phyloP scores from a whole-genome alignment of 2,797 vertebrate species.

The Manis pentadactyla region DNA sequence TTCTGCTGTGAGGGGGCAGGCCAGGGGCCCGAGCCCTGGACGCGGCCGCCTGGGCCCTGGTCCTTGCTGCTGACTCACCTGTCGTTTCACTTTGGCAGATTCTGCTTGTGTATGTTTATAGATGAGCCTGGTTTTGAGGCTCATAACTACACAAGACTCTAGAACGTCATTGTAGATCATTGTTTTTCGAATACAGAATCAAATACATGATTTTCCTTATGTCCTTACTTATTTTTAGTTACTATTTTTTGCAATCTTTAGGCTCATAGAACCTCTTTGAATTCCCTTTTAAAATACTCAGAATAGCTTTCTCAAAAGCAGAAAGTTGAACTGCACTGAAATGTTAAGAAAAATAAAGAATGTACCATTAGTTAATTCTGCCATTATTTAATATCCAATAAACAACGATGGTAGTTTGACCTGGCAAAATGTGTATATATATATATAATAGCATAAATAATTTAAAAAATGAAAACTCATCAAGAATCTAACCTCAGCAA shows the following conservation, averaged over 20 bases:
- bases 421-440: not conserved
- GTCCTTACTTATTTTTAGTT: too few relatives aligned
- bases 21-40: not conserved
- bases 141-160: not conserved
- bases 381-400: not conserved
- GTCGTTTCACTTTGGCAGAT: not conserved
- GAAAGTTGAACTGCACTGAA: not conserved
- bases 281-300: too few relatives aligned
- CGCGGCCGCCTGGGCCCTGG: not conserved
- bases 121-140: not conserved
- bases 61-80: not conserved
- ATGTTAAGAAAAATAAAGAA: not conserved
- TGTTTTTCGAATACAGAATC: too few relatives aligned
- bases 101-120: not conserved
- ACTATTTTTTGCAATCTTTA: too few relatives aligned
- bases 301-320: too few relatives aligned
- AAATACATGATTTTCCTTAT: too few relatives aligned
- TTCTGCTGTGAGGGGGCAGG: not conserved
- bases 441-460: constrained; percentile 4
- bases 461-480: not conserved
- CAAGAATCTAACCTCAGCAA: not conserved
- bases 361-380: not conserved
- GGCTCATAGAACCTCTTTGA: too few relatives aligned
- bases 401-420: not conserved
- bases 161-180: too few relatives aligned